Conservation (phyloP, 1,140 invertebrate genomes). For the Atta texana region DNA sequence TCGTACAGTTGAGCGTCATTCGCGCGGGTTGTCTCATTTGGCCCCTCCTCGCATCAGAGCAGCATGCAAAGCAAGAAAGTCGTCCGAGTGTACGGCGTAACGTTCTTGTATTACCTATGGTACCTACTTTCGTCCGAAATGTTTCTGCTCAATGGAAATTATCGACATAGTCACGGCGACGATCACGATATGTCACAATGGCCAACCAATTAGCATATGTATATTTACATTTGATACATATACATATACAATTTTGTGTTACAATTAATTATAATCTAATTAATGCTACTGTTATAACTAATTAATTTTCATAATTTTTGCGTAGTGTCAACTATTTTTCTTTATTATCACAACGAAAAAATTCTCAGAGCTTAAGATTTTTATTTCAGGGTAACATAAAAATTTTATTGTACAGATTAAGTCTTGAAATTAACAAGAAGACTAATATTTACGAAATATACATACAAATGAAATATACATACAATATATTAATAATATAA, state of each 20-base stretch:
- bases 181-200: neutral
- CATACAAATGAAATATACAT: conserved; percentile 6
- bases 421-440: neutral
- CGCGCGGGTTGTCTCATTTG: conserved; percentile 86
- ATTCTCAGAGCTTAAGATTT: neutral
- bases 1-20: conserved; percentile 81
- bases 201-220: neutral
- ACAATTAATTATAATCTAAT: neutral
- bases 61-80: conserved; percentile 69
- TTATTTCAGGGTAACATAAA: neutral
- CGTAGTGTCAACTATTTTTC: neutral
- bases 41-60: conserved; percentile 83
- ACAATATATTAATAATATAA: conserved; percentile 8
- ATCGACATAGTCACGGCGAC: too few species aligned
- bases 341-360: neutral
- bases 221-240: neutral
- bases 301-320: neutral
- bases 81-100: too few species aligned
- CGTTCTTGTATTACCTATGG: conserved; percentile 63
- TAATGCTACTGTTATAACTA: neutral
- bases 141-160: conserved; percentile 11
- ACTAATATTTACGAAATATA: neutral
- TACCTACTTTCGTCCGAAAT: conserved; percentile 51
- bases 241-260: neutral
- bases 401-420: neutral